Evolutionary conservation across 2,888 invertebrate genomes (phyloP).

Genomic region (Tillus elongatus): DNA sequence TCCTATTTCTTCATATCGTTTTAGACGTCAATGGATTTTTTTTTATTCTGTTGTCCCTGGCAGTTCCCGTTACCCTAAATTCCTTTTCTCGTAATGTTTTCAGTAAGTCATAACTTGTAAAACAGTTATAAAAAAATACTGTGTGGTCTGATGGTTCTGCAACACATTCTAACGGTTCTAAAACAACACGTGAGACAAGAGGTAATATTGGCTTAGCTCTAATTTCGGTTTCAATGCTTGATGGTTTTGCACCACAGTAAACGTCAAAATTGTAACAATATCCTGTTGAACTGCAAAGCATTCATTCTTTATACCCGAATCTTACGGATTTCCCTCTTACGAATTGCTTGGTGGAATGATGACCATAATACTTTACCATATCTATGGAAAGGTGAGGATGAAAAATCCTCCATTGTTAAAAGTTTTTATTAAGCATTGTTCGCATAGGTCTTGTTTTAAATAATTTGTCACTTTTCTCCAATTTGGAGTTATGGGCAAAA

Average conservation of each 20-base stretch:
- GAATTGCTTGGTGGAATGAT: conserved; percentile 24
- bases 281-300: conserved; percentile 20
- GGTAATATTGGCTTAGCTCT: not conserved
- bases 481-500: conserved; percentile 12
- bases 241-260: not conserved
- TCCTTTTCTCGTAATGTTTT: conserved; percentile 6
- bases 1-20: conserved; percentile 8
- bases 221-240: not conserved
- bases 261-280: conserved; percentile 22
- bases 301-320: conserved; percentile 27
- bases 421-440: conserved; percentile 19
- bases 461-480: conserved; percentile 11
- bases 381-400: conserved; percentile 23
- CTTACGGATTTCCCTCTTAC: conserved; percentile 25
- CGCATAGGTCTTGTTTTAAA: conserved; percentile 12
- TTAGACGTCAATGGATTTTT: conserved; percentile 10
- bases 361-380: conserved; percentile 14
- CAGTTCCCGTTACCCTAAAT: conserved; percentile 14
- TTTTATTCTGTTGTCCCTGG: conserved; percentile 13
- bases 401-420: conserved; percentile 21
- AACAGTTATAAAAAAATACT: conserved; percentile 2
- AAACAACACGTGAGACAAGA: not conserved
- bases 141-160: conserved; percentile 3
- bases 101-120: conserved; percentile 10
- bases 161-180: conserved; percentile 7